A percentile compares a stretch with the other conserved stretches of the same genome.
Evolutionary conservation across 2,888 invertebrate species (phyloP).

Genomic region (Coenonympha glycerion): DNA sequence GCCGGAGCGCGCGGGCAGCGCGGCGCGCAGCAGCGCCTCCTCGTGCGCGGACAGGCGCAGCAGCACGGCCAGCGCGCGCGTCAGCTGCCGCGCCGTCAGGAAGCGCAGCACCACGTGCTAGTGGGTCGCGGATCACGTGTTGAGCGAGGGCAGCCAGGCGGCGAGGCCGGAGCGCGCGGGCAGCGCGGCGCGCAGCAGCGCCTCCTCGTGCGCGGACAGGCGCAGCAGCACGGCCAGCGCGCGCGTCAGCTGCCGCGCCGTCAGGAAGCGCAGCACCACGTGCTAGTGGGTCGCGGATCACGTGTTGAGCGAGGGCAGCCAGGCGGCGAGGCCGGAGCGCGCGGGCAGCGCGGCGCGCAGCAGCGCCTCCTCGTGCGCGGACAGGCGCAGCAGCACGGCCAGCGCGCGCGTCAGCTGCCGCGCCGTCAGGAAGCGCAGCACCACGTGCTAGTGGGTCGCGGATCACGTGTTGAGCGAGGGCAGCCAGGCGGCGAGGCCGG

Average conservation of each 20-base stretch:
- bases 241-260: slow-evolving; percentile 89
- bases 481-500: slow-evolving; percentile 57
- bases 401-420: slow-evolving; percentile 94
- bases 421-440: too few relatives aligned
- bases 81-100: slow-evolving; percentile 91
- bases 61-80: slow-evolving; percentile 89
- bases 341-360: slow-evolving; percentile 84
- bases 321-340: slow-evolving; percentile 50
- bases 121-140: slow-evolving; percentile 53
- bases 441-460: not conserved
- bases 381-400: slow-evolving; percentile 88
- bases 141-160: slow-evolving; percentile 58
- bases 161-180: slow-evolving; percentile 59
- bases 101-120: slow-evolving; percentile 96
- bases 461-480: slow-evolving; percentile 56
- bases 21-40: slow-evolving; percentile 87
- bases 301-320: slow-evolving; percentile 58
- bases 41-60: slow-evolving; percentile 90
- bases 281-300: too few relatives aligned
- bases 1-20: slow-evolving; percentile 73
- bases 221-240: slow-evolving; percentile 87
- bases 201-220: slow-evolving; percentile 90
- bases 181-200: slow-evolving; percentile 85
- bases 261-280: slow-evolving; percentile 94
- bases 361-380: slow-evolving; percentile 89